Conservation (phyloP, 2,797 vertebrate species). For the Rallus crepitans region DNA sequence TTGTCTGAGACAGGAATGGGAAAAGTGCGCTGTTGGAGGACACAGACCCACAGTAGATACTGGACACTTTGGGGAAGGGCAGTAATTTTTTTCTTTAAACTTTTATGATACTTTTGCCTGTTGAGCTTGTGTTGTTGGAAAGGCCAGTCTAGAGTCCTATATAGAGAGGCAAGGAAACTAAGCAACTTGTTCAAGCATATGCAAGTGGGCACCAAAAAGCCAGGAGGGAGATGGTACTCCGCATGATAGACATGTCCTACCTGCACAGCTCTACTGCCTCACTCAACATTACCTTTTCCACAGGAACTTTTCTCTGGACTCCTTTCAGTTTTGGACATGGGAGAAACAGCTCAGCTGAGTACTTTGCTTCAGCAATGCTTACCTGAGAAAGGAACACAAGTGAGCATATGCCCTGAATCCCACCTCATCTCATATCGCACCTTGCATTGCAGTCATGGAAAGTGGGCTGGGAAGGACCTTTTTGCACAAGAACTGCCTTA, state of each 20-base stretch:
- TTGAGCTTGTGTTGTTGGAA: background rate
- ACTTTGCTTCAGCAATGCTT: background rate
- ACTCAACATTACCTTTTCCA: background rate
- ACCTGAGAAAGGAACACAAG: background rate
- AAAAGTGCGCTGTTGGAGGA: slow-evolving; percentile 11
- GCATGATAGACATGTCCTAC: background rate
- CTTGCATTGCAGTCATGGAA: background rate
- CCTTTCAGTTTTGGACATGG: background rate
- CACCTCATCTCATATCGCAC: background rate
- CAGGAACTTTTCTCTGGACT: background rate
- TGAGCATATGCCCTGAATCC: too few relatives aligned
- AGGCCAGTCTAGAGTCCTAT: background rate
- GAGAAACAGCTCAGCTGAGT: background rate
- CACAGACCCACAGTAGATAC: background rate
- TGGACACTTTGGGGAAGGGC: background rate
- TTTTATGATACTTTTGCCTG: background rate
- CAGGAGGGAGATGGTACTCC: background rate
- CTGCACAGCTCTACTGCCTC: background rate
- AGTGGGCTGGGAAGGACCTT: background rate
- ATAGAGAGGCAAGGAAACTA: background rate
- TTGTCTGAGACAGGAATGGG: slow-evolving; percentile 58
- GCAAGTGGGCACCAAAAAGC: background rate
- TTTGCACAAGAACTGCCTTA: background rate
- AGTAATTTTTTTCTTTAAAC: background rate
- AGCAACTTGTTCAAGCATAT: background rate